These are phyloP conservation scores for Macrotis lagotis DNA, from an alignment of 2,113 vertebrate species.

Conservation along the genomic window DNA sequence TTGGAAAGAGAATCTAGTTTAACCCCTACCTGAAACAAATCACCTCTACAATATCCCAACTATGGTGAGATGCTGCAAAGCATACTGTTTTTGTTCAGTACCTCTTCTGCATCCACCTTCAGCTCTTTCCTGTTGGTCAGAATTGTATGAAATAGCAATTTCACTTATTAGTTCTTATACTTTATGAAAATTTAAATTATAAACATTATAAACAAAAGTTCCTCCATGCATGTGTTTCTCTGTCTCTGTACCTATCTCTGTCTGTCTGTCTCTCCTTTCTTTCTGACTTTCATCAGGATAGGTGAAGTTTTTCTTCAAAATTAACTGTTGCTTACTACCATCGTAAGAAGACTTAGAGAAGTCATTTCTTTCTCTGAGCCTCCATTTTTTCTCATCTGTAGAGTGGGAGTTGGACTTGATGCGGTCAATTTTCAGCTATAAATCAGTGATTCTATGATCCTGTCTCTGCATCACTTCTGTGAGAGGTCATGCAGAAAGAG, in stretches of 20 bases:
- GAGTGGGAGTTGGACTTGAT: not conserved
- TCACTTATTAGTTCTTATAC: not conserved
- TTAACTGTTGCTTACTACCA: not conserved
- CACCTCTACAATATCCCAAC: too few species aligned
- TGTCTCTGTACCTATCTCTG: too few species aligned
- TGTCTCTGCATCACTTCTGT: not conserved
- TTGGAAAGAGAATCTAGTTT: too few species aligned
- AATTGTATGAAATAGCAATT: not conserved
- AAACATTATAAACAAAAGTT: too few species aligned
- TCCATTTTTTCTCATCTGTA: not conserved
- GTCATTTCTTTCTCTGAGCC: not conserved
- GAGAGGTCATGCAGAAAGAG: not conserved
- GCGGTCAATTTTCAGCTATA: not conserved
- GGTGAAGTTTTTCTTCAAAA: not conserved
- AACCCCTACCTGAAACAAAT: too few species aligned
- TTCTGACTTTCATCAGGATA: not conserved
- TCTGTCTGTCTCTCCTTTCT: not conserved
- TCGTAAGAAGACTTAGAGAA: not conserved
- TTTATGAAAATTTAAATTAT: not conserved
- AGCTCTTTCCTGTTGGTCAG: not conserved
- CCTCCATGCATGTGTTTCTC: too few species aligned
- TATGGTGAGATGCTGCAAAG: too few species aligned
- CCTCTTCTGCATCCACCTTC: not conserved
- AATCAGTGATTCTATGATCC: not conserved
- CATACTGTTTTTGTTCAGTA: not conserved